Conservation (phyloP, 2,888 invertebrate genomes). For the Syrista parreyssii region DNA sequence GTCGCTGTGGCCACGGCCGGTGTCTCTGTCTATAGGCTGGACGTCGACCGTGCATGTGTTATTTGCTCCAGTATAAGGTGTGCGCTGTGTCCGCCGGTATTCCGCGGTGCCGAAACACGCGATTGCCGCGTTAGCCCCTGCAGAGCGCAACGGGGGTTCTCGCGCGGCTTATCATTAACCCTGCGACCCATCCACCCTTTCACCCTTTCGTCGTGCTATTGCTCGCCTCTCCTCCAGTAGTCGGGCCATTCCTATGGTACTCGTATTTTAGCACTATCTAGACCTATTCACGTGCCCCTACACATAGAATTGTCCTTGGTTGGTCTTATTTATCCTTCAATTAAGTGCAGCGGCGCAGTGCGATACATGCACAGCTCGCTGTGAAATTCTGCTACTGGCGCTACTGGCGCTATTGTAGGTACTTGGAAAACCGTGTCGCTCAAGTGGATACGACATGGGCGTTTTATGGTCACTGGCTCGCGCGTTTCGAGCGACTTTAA, state of each 20-base stretch:
- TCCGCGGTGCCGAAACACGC: slow-evolving; percentile 50
- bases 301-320: slow-evolving; percentile 12
- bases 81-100: slow-evolving; percentile 7
- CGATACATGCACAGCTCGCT: slow-evolving; percentile 18
- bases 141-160: slow-evolving; percentile 60
- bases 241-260: slow-evolving; percentile 18
- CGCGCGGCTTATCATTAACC: slow-evolving; percentile 58
- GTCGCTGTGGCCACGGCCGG: not conserved
- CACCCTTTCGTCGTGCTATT: slow-evolving; percentile 5
- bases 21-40: slow-evolving; percentile 9
- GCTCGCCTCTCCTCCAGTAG: slow-evolving; percentile 20
- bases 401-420: too few relatives aligned
- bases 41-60: slow-evolving; percentile 18
- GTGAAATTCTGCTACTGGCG: slow-evolving; percentile 1
- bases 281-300: slow-evolving; percentile 29
- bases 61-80: not conserved
- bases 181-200: slow-evolving; percentile 31
- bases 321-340: slow-evolving; percentile 53
- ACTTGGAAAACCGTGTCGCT: not conserved
- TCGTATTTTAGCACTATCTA: slow-evolving; percentile 44
- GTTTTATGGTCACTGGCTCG: slow-evolving; percentile 37
- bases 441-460: slow-evolving; percentile 9
- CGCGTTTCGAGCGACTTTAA: slow-evolving; percentile 38
- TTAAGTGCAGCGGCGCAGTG: slow-evolving; percentile 40
- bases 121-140: slow-evolving; percentile 63